Evolutionary conservation across 1,140 invertebrate genomes (phyloP).

Genomic region (Tigriopus japonicus): DNA sequence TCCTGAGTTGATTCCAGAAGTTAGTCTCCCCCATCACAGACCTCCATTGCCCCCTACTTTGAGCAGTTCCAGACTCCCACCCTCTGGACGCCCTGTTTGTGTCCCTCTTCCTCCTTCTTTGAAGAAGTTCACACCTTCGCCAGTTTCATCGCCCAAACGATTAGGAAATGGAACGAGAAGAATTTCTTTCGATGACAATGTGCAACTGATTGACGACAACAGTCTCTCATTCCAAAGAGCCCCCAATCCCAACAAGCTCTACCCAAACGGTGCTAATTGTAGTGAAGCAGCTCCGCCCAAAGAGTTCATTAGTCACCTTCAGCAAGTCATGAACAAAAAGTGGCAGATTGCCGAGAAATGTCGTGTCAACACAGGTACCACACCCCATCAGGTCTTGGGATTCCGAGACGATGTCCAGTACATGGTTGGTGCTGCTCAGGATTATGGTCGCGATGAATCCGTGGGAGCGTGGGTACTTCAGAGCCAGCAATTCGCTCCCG

Average conservation of each 20-base stretch:
- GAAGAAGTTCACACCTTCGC: neutral
- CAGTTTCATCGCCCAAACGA: neutral
- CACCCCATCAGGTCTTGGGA: conserved; percentile 71
- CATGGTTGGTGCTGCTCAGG: neutral
- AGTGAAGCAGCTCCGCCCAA: conserved; percentile 39
- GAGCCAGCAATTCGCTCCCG: neutral
- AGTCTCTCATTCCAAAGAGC: neutral
- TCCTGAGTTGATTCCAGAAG: neutral
- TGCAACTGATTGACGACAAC: conserved; percentile 8
- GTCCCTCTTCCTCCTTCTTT: neutral
- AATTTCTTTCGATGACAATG: conserved; percentile 14
- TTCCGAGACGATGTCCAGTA: conserved; percentile 35
- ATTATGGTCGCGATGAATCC: conserved; percentile 3
- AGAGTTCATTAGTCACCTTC: conserved; percentile 65
- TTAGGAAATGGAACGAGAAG: neutral
- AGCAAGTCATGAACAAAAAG: conserved; percentile 77
- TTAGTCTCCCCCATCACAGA: neutral
- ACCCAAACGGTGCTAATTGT: neutral
- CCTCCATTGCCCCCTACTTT: too few species aligned
- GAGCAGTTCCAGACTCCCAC: too few species aligned
- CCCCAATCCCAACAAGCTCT: neutral
- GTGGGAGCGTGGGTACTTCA: conserved; percentile 11
- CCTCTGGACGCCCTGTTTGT: too few species aligned
- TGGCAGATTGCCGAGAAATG: conserved; percentile 85
- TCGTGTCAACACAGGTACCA: conserved; percentile 57